Conservation (phyloP, 2,797 vertebrate species). For the Paedocypris micromegethes region DNA sequence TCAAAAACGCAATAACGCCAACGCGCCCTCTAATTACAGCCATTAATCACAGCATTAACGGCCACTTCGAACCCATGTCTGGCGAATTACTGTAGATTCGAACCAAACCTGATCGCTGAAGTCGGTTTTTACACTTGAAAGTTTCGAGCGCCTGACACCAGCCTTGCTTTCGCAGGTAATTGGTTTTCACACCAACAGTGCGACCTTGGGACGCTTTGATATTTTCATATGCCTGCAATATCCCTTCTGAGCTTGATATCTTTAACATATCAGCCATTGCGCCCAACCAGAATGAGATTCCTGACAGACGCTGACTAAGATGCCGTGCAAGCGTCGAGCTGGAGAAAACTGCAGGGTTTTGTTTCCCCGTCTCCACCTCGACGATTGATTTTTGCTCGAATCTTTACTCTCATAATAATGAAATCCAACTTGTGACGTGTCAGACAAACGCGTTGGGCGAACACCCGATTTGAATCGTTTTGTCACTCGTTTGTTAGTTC, state of each 20-base stretch:
- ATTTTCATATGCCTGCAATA: constrained; percentile 20
- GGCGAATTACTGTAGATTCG: constrained; percentile 20
- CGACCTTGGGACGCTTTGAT: constrained; percentile 8
- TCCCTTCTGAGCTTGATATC: constrained; percentile 12
- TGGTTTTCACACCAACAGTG: constrained; percentile 24
- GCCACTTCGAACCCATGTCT: constrained; percentile 20
- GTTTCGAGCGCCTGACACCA: constrained; percentile 17
- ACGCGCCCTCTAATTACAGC: constrained; percentile 20
- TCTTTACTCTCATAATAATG: too few relatives aligned
- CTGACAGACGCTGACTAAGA: constrained; percentile 9
- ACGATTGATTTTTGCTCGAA: too few relatives aligned
- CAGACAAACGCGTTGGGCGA: too few relatives aligned
- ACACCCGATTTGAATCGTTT: too few relatives aligned
- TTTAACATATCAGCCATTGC: constrained; percentile 7
- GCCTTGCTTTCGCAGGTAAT: constrained; percentile 21
- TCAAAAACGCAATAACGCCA: constrained; percentile 23
- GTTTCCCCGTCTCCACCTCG: too few relatives aligned
- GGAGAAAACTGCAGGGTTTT: too few relatives aligned
- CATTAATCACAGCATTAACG: constrained; percentile 27
- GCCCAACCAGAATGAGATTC: not conserved
- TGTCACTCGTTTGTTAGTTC: too few relatives aligned
- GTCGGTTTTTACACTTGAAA: constrained; percentile 11
- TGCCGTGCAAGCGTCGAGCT: too few relatives aligned
- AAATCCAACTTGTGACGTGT: too few relatives aligned
- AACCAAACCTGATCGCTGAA: constrained; percentile 26